A percentile compares a stretch with the other conserved stretches of the same genome.
Evolutionary conservation across 2,113 vertebrate genomes (phyloP).

Genomic region (Ia io): DNA sequence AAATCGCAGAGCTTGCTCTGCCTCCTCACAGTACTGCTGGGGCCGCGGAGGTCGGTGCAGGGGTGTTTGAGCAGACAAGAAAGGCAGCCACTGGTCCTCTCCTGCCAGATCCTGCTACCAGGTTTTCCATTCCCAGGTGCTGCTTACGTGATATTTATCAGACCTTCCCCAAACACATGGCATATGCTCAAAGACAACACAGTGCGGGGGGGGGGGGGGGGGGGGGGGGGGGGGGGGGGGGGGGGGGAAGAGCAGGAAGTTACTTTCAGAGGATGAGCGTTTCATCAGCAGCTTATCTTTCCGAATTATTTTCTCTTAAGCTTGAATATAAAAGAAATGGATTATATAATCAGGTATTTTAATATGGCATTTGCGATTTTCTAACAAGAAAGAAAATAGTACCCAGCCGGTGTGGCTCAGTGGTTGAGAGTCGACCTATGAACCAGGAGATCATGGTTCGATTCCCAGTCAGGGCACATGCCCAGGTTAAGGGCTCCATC

Average conservation of each 20-base stretch:
- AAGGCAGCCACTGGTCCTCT: background rate
- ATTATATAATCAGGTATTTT: slow-evolving; percentile 5
- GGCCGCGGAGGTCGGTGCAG: background rate
- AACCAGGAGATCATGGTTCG: no score
- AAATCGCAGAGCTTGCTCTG: background rate
- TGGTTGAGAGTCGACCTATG: no score
- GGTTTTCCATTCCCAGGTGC: background rate
- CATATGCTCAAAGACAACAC: background rate
- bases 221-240: no score
- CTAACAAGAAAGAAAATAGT: background rate
- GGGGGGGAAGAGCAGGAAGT: no score
- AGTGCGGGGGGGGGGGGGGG: no score
- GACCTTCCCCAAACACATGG: background rate
- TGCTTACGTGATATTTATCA: background rate
- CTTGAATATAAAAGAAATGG: background rate
- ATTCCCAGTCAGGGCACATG: no score
- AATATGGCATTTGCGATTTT: background rate
- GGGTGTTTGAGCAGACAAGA: background rate
- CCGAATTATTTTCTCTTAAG: slow-evolving; percentile 15
- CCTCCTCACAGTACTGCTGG: background rate
- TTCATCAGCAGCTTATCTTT: background rate
- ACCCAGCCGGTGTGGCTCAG: no score
- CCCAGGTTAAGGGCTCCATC: no score
- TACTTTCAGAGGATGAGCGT: background rate
- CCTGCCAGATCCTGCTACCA: background rate